These are phyloP conservation scores for Labia minor DNA, from an alignment of 2,888 invertebrate genomes.

Conservation along the genomic window DNA sequence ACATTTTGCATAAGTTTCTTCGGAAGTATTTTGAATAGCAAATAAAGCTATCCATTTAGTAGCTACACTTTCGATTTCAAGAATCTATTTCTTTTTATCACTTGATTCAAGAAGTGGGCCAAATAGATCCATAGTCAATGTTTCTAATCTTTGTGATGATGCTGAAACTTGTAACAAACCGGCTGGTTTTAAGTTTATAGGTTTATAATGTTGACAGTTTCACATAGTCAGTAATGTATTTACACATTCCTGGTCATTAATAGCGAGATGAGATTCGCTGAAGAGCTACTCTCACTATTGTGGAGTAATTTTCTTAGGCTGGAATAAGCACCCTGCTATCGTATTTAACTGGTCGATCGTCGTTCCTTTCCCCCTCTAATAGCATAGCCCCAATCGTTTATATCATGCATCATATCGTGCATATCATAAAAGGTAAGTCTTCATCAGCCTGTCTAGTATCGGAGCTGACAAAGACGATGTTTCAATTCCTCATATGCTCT, in stretches of 20 bases:
- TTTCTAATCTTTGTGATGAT: constrained; percentile 9
- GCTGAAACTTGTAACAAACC: background rate
- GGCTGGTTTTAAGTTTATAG: background rate
- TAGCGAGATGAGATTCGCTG: background rate
- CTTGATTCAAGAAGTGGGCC: background rate
- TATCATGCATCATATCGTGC: too few relatives aligned
- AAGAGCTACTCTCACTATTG: background rate
- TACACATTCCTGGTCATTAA: background rate
- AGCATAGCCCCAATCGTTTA: too few relatives aligned
- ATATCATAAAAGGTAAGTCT: too few relatives aligned
- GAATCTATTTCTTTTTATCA: constrained; percentile 24
- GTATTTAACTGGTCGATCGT: too few relatives aligned
- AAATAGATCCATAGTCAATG: background rate
- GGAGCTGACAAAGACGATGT: too few relatives aligned
- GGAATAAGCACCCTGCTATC: too few relatives aligned
- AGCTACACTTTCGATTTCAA: constrained; percentile 28
- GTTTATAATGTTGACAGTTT: background rate
- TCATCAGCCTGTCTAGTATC: too few relatives aligned
- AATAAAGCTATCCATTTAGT: constrained; percentile 31
- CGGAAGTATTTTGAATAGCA: constrained; percentile 26
- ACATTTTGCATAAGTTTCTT: constrained; percentile 29
- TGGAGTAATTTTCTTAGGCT: too few relatives aligned
- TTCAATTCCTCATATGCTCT: too few relatives aligned
- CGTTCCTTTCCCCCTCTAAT: too few relatives aligned
- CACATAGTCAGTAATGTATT: background rate